Evolutionary conservation across 2,797 vertebrate species (phyloP), one percentile per base, ranked within the genome.

Genomic region (Cygnus olor): DNA sequence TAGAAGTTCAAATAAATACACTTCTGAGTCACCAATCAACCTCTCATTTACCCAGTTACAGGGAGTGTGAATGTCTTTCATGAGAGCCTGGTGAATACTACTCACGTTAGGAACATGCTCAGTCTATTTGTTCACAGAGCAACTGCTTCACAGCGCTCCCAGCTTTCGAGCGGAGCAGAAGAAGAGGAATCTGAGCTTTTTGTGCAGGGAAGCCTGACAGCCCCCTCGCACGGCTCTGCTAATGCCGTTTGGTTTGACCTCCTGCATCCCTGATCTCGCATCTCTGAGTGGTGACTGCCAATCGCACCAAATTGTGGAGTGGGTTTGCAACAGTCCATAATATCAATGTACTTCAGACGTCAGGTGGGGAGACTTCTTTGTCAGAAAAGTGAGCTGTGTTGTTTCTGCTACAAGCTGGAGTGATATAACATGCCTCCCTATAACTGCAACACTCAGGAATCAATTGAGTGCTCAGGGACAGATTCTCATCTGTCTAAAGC

Each of bases 1-100:
- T 1, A 80, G 34, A 80, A 77, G 51, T 64, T 70, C 44, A 49
- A 92, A 93, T 85, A 94, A 93, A 90, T 36, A 45, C 66, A 27
- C 68, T 80, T 94, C 83, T 92, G 88, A 95, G 71, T 97, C 90
- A 95, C 66, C 86, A 63, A 49, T 90, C 93, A 80, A 90, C 64
- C 68, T 89, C 78, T 92, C 80, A 85, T 95, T 95, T 95, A 89
- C 44, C 76, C 64, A 77, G 91, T 95, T 82, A 90, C 83, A 89
- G 71, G 71, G 80, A 93, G 77, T 63, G 51, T 9, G 40, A 66
- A 87, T 24, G 53, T 70, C 64, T 87, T 82, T 90, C 45, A 69
- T 27, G 77, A 86, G 47, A 70, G 36, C 2, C 85, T 90, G 56
- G 56, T n/a, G 47, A 91, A 36, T 24, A 70, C 54, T 36, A 42